A percentile compares a stretch with the other conserved stretches of the same genome.
phyloP scores from a whole-genome alignment of 2,888 invertebrate genomes.

The Gisinianus flammeolus region DNA sequence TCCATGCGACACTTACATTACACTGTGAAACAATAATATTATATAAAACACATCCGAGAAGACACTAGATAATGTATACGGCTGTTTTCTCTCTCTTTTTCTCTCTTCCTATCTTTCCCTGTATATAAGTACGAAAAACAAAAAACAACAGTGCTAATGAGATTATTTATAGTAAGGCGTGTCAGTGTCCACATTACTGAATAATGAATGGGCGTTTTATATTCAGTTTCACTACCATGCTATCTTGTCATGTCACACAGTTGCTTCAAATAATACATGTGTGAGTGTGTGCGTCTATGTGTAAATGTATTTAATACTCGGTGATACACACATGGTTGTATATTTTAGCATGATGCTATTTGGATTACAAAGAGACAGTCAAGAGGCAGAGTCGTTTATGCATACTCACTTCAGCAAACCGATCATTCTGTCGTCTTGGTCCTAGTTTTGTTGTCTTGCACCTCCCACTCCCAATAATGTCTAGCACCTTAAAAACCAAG shows the following conservation, averaged over 20 bases:
- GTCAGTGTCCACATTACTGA: conserved; percentile 43
- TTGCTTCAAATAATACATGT: conserved; percentile 17
- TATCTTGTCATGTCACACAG: conserved; percentile 46
- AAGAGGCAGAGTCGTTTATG: conserved; percentile 20
- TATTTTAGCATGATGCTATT: not conserved
- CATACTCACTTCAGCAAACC: conserved; percentile 24
- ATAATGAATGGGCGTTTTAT: conserved; percentile 53
- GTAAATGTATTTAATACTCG: too few species aligned
- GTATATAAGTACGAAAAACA: not conserved
- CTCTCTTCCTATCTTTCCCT: not conserved
- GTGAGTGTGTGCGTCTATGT: not conserved
- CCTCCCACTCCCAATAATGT: conserved; percentile 27
- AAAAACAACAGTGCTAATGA: conserved; percentile 52
- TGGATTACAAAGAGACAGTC: conserved; percentile 1
- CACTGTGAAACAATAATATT: conserved; percentile 7
- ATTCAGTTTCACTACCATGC: conserved; percentile 26
- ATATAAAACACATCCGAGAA: not conserved
- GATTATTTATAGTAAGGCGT: conserved; percentile 55
- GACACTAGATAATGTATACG: not conserved
- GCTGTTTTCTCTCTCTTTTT: not conserved
- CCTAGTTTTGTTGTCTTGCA: conserved; percentile 6
- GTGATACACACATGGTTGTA: not conserved
- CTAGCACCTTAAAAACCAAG: conserved; percentile 22
- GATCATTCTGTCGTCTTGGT: conserved; percentile 30
- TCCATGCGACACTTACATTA: conserved; percentile 39